Evolutionary conservation across 2,888 invertebrate genomes (phyloP).

Genomic region (Caenorhabditis uteleia): DNA sequence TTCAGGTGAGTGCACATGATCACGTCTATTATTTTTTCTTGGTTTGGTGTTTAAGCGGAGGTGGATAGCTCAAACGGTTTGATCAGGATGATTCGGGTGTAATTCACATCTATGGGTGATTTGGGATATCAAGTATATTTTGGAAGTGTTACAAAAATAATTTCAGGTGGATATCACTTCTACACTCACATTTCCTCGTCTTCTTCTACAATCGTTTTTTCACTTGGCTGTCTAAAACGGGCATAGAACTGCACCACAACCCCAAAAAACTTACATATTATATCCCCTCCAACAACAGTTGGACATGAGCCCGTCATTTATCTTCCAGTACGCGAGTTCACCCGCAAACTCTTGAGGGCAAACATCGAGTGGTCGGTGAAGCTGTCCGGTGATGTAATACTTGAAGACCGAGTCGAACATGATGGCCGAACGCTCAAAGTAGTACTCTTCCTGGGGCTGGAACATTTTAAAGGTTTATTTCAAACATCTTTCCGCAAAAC

Average conservation of each 20-base stretch:
- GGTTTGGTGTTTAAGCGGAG: too few species aligned
- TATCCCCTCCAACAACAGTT: constrained; percentile 59
- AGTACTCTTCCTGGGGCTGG: constrained; percentile 64
- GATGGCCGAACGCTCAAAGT: constrained; percentile 64
- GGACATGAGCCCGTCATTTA: constrained; percentile 57
- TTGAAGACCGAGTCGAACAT: constrained; percentile 66
- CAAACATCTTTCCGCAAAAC: constrained; percentile 36
- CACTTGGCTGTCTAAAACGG: constrained; percentile 4
- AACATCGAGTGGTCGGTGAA: constrained; percentile 61
- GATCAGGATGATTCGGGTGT: too few species aligned
- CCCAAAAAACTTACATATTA: constrained; percentile 51
- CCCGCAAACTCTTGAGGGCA: constrained; percentile 53
- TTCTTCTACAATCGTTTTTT: constrained; percentile 26
- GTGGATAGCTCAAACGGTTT: too few species aligned
- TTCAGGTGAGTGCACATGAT: too few species aligned
- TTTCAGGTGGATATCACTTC: constrained; percentile 2
- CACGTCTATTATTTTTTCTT: too few species aligned
- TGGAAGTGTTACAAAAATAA: not conserved
- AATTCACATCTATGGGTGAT: too few species aligned
- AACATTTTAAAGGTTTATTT: not conserved
- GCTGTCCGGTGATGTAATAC: constrained; percentile 60
- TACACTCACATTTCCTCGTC: constrained; percentile 17
- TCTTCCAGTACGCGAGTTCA: constrained; percentile 63
- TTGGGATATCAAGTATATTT: constrained; percentile 17
- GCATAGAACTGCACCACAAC: not conserved